Evolutionary conservation across 1,140 invertebrate species (phyloP), one percentile per base, ranked within the genome.

Genomic region (Nasonia giraulti): DNA sequence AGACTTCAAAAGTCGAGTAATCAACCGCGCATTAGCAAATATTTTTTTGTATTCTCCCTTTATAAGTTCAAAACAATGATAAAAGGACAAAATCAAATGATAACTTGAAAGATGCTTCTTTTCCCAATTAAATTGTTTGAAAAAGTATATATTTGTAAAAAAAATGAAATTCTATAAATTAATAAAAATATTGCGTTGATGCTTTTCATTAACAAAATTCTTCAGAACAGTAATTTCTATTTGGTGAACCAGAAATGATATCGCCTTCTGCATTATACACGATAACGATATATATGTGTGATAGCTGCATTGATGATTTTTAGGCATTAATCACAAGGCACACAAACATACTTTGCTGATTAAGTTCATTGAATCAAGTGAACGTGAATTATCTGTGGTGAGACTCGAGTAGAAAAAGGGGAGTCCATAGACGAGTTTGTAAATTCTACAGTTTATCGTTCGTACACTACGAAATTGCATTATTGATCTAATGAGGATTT

Each of bases 1-100:
- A 81, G 79, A 81, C 74, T 79, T 84, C 44, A 74, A 69, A 80
- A 68, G 62, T 80, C 78, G 2, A 68, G 20, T 80, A 17, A 80
- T 44, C 31, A 69, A 44, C n/a, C 17, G 37, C 66, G 66, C 78
- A 37, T 80, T 69, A 55, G 11, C 27, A 40, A 68, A 69, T 66
- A 68, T 69, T 80, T 80, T 80, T 40, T 37, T 2, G 20, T 80
- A 44, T 80, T 68, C 40, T 44, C 37, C 62, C 20, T 62, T 80
- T 23, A 62, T 62, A 55, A 66, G 31, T 62, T 62, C 11, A 1
- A 55, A 78, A 71, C n/a, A 80, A 80, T 40, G 14, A 44, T 68
- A 23, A 80, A 44, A 80, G 78, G 33, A 33, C 62, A 33, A 81
- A 81, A 73, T 81, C 68, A 73, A 81, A 81, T 14, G 68, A 76